phyloP scores from a whole-genome alignment of 2,888 invertebrate species.

The Nomada hirtipes region DNA sequence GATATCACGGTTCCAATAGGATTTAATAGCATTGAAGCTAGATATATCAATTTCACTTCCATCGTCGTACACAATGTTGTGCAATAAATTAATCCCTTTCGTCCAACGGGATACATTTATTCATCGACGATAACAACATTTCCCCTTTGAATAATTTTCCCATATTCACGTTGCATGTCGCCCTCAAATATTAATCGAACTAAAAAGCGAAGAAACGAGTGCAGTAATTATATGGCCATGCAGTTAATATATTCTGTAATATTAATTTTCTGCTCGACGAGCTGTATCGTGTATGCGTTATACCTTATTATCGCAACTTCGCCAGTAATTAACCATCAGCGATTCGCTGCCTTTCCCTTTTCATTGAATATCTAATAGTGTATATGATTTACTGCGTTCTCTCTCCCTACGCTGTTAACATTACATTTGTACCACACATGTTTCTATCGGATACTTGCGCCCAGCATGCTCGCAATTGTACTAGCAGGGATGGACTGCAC shows the following conservation, averaged over 20 bases:
- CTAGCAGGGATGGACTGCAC: conserved; percentile 61
- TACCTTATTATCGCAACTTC: background rate
- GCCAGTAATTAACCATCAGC: background rate
- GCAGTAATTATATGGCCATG: background rate
- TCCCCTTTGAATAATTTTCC: background rate
- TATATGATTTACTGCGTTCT: background rate
- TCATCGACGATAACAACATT: background rate
- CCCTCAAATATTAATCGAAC: background rate
- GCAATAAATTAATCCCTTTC: background rate
- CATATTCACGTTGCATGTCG: background rate
- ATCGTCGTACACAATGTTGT: conserved; percentile 43
- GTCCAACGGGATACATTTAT: background rate
- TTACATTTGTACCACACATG: background rate
- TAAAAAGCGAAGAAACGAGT: background rate
- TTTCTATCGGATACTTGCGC: conserved; percentile 28
- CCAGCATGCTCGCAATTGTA: conserved; percentile 54
- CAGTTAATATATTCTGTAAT: background rate
- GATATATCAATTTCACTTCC: conserved; percentile 48
- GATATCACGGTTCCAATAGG: conserved; percentile 38
- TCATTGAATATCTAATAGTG: background rate
- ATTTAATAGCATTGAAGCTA: conserved; percentile 49
- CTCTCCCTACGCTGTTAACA: background rate
- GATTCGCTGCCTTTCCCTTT: background rate
- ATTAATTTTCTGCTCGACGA: conserved; percentile 10
- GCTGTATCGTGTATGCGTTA: background rate